Percentiles rank a stretch among this genome's conserved stretches.
Evolutionary conservation across 1,140 invertebrate species (phyloP).

Genomic region (Hylaeus anthracinus): DNA sequence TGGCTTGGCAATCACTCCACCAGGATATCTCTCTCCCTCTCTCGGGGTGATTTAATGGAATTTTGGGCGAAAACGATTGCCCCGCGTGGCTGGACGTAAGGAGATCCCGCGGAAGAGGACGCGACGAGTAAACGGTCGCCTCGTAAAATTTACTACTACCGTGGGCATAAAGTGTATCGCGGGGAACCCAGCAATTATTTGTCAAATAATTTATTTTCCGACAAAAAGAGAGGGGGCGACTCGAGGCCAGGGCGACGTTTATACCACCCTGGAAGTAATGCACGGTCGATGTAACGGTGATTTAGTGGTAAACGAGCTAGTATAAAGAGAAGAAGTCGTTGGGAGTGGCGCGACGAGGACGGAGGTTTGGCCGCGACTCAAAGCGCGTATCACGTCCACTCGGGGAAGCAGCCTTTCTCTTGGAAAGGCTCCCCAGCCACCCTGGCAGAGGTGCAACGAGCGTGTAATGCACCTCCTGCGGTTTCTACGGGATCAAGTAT

Average conservation of each 20-base stretch:
- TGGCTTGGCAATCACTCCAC: background rate
- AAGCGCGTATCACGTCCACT: constrained; percentile 62
- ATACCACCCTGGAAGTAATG: constrained; percentile 41
- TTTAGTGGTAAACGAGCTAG: constrained; percentile 59
- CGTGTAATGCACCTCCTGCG: constrained; percentile 60
- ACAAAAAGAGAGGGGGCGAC: constrained; percentile 22
- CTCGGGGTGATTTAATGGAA: constrained; percentile 53
- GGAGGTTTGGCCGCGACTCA: constrained; percentile 62
- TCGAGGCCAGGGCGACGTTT: constrained; percentile 31
- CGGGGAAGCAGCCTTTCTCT: constrained; percentile 48
- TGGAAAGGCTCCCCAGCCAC: constrained; percentile 33
- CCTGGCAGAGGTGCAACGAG: constrained; percentile 55
- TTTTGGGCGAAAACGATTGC: constrained; percentile 44
- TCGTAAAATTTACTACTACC: constrained; percentile 53
- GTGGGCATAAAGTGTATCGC: constrained; percentile 54
- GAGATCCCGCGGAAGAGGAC: background rate
- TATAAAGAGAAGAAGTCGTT: constrained; percentile 42
- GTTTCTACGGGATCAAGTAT: constrained; percentile 60
- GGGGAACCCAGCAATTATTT: constrained; percentile 50
- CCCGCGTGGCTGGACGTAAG: constrained; percentile 23
- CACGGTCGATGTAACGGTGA: constrained; percentile 58
- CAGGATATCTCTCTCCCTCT: constrained; percentile 36
- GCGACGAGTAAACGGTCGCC: constrained; percentile 16
- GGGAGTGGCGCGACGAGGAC: background rate
- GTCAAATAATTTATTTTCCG: constrained; percentile 61